phyloP scores from a whole-genome alignment of 2,888 invertebrate genomes.

The Drosophila formosana region DNA sequence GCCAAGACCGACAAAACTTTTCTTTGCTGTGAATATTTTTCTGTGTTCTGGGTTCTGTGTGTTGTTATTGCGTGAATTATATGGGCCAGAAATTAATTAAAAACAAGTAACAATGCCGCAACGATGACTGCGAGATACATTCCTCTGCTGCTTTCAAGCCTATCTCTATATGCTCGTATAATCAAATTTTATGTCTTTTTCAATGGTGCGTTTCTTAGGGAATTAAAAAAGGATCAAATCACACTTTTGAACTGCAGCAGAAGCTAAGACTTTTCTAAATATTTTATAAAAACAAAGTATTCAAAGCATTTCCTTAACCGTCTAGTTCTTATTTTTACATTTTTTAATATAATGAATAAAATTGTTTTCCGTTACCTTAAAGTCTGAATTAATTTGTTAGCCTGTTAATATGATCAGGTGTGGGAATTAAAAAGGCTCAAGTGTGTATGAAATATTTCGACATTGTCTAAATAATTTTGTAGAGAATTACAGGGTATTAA shows the following conservation, averaged over 20 bases:
- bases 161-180: neutral
- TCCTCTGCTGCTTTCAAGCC: neutral
- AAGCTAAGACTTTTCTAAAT: neutral
- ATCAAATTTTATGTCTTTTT: constrained; percentile 14
- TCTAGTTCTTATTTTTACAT: too few species aligned
- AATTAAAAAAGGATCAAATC: neutral
- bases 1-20: constrained; percentile 15
- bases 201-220: neutral
- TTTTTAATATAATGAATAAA: too few species aligned
- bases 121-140: neutral
- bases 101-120: constrained; percentile 35
- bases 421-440: too few species aligned
- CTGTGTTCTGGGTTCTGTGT: neutral
- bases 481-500: neutral
- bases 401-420: too few species aligned
- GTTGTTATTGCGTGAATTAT: constrained; percentile 19
- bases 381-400: too few species aligned
- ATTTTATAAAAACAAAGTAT: neutral
- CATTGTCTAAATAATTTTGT: neutral
- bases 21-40: constrained; percentile 11
- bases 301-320: too few species aligned
- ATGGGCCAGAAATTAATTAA: constrained; percentile 73
- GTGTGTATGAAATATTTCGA: too few species aligned
- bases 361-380: too few species aligned
- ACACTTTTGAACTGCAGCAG: neutral